phyloP scores from a whole-genome alignment of 1,140 invertebrate genomes.

The Odontomachus brunneus region DNA sequence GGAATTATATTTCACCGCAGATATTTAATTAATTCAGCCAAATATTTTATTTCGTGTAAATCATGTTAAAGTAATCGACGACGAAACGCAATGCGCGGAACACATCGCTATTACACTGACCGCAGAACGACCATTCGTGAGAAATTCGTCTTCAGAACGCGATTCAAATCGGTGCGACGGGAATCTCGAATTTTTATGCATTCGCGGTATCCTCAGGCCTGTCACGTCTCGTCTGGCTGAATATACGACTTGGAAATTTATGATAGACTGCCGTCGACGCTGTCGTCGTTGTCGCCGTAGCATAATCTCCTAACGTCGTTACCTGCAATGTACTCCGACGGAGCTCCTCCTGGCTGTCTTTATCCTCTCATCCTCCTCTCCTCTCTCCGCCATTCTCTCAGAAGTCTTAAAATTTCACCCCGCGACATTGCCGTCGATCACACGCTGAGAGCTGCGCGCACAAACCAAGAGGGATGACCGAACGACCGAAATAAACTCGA shows the following conservation, averaged over 20 bases:
- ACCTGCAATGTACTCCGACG: conserved; percentile 50
- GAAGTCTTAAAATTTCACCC: conserved; percentile 39
- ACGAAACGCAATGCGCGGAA: not conserved
- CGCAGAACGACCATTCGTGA: not conserved
- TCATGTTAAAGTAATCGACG: not conserved
- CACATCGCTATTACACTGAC: not conserved
- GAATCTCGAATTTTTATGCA: conserved; percentile 32
- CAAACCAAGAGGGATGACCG: conserved; percentile 7
- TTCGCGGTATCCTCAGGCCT: conserved; percentile 45
- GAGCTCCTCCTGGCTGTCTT: conserved; percentile 10
- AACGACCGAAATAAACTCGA: conserved; percentile 31
- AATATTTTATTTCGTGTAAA: too few relatives aligned
- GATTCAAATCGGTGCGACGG: conserved; percentile 15
- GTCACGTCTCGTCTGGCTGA: conserved; percentile 53
- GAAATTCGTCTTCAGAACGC: conserved; percentile 32
- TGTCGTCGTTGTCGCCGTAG: conserved; percentile 36
- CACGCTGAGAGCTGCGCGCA: conserved; percentile 24
- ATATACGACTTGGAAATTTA: conserved; percentile 64
- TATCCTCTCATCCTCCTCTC: not conserved
- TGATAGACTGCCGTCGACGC: conserved; percentile 45
- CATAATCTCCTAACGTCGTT: conserved; percentile 67
- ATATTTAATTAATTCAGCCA: too few relatives aligned
- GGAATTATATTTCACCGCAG: too few relatives aligned
- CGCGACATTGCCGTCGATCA: conserved; percentile 49
- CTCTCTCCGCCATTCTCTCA: conserved; percentile 9